phyloP scores from a whole-genome alignment of 2,113 vertebrate genomes.

The Pelusios castaneus region DNA sequence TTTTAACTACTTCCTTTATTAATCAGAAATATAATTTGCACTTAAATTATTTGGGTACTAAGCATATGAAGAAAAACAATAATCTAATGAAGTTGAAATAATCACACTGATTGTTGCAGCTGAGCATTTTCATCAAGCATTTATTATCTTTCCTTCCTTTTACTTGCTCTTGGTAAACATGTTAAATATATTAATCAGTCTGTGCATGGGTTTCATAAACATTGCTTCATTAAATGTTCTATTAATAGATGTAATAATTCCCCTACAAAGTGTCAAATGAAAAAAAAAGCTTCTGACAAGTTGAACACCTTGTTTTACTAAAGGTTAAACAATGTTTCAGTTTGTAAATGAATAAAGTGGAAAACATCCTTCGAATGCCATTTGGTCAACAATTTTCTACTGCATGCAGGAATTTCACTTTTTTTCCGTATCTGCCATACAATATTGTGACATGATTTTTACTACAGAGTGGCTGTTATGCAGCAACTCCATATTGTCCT shows the following conservation, averaged over 20 bases:
- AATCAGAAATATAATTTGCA: constrained; percentile 31
- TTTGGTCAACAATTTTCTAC: background rate
- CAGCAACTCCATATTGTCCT: background rate
- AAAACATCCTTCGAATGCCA: background rate
- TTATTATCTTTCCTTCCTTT: constrained; percentile 43
- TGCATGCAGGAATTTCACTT: background rate
- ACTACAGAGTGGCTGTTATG: background rate
- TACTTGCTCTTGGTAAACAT: constrained; percentile 37
- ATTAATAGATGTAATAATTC: constrained; percentile 59
- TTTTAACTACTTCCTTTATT: constrained; percentile 15
- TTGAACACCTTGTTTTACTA: constrained; percentile 34
- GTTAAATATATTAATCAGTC: constrained; percentile 61
- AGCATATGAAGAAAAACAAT: constrained; percentile 22
- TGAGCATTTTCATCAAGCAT: constrained; percentile 45
- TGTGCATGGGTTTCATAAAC: constrained; percentile 43
- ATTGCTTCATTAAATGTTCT: constrained; percentile 51
- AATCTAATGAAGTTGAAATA: constrained; percentile 52
- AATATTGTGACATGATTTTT: background rate
- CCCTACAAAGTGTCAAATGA: constrained; percentile 24
- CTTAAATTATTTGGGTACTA: constrained; percentile 27
- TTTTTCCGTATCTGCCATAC: background rate
- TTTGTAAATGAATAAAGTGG: background rate
- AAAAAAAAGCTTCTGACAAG: constrained; percentile 23
- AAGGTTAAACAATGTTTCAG: constrained; percentile 13
- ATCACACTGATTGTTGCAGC: constrained; percentile 29